These are phyloP conservation scores for Benitochromis conjunctus DNA, from an alignment of 2,113 vertebrate genomes.

Conservation along the genomic window DNA sequence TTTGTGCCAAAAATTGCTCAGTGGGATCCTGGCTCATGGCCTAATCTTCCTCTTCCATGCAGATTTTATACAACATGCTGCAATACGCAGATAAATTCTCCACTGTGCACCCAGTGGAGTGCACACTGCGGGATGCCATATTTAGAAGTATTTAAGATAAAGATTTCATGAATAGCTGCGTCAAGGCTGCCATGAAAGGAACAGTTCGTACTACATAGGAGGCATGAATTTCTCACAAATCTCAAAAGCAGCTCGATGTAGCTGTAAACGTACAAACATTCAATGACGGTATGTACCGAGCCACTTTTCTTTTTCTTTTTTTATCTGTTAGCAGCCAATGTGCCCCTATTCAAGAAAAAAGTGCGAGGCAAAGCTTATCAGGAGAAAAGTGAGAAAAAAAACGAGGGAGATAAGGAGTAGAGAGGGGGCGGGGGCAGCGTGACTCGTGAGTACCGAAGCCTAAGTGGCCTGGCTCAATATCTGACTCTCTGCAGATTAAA, in stretches of 20 bases:
- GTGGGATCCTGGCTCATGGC: neutral
- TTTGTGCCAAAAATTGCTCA: neutral
- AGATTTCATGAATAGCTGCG: neutral
- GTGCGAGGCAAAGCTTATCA: conserved; percentile 17
- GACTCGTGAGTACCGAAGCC: conserved; percentile 4
- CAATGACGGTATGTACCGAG: neutral
- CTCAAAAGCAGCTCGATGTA: neutral
- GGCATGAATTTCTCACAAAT: neutral
- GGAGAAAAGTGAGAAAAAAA: neutral
- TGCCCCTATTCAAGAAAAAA: conserved; percentile 5
- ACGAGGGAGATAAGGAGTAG: conserved; percentile 12
- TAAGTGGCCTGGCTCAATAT: conserved; percentile 5
- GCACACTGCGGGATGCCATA: neutral
- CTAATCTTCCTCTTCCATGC: neutral
- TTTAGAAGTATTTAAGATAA: neutral
- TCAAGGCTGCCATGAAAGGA: neutral
- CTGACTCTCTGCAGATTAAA: neutral
- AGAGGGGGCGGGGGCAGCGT: neutral
- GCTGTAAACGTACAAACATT: neutral
- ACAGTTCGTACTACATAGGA: neutral
- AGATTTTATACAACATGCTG: neutral
- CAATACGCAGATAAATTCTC: neutral
- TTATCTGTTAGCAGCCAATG: neutral
- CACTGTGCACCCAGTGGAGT: neutral
- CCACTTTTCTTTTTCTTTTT: neutral